Base-by-base conservation (phyloP, 2,888 invertebrate genomes). In the Apodemia zela region DNA sequence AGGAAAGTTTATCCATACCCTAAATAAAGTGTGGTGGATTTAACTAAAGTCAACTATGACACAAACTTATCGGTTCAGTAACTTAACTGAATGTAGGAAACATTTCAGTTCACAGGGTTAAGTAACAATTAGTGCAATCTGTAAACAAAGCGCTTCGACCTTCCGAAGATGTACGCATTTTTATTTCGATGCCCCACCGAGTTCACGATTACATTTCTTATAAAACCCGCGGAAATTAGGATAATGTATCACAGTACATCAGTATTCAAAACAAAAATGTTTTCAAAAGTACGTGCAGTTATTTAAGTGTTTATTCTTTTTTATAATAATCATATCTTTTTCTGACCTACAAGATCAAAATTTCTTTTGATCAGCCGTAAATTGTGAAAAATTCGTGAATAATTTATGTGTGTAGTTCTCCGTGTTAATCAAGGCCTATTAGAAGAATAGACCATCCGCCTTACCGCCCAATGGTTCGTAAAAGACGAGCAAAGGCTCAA, bases 211-310 rank as follows among this genome's bases (percentile, higher is more conserved):
- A 72, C 74, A 79, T 80, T 83, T 87, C 86, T 88, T 91, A 91
- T 90, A 91, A 90, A 91, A 90, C 84, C 84, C 82, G 85, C 80
- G 71, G 79, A 73, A 75, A 75, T 71, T 80, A 83, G 86, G 81
- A 77, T 81, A 80, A 81, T 82, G 85, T 85, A 84, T 85, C 85
- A 91, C 87, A 88, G 83, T 87, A 84, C 80, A 84, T 79, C 75
- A 79, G 78, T 76, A 82, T 78, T 79, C 81, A 79, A 77, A 79
- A 75, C 80, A 82, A 88, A 84, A 87, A 90, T 90, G 90, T 87
- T 89, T 75, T 70, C 85, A 68, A 87, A 87, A 87, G 91, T 91
- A 81, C 89, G 90, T 80, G 38, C 13, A 38, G 38, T 38, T 38
- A 10, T 33, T 33, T 33, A 10, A 33, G 33, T 33, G 33, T 7